Evolutionary conservation across 2,113 vertebrate species (phyloP).

Genomic region (Tylochromis polylepis): DNA sequence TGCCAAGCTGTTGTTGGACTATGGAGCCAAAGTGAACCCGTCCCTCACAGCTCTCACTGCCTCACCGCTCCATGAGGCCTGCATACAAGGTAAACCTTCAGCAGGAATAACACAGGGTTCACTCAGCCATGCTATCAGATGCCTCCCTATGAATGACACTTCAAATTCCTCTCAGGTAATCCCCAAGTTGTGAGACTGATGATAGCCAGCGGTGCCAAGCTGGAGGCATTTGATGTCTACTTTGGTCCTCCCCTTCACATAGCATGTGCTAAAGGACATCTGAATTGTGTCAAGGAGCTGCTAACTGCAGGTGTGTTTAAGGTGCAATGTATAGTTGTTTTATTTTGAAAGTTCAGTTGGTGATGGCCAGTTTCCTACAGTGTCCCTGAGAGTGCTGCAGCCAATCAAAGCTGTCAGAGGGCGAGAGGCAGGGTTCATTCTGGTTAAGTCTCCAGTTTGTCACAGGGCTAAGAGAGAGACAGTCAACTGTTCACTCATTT

Average conservation of each 20-base stretch:
- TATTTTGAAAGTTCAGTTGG: neutral
- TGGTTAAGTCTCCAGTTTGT: neutral
- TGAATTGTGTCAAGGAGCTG: constrained; percentile 80
- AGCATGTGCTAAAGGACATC: constrained; percentile 81
- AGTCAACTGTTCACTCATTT: neutral
- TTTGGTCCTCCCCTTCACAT: constrained; percentile 87
- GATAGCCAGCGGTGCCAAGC: constrained; percentile 78
- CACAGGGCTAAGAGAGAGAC: neutral
- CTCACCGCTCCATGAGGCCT: constrained; percentile 88
- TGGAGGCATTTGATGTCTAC: constrained; percentile 87
- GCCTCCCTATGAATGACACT: neutral
- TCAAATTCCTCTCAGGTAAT: constrained; percentile 69
- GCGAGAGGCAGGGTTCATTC: neutral
- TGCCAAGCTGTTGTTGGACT: constrained; percentile 77
- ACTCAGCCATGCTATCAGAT: fast-evolving
- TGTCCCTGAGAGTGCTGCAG: neutral
- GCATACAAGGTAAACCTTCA: constrained; percentile 80
- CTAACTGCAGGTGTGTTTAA: constrained; percentile 79
- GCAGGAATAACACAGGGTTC: neutral
- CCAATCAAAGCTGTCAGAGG: neutral
- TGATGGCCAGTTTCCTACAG: neutral
- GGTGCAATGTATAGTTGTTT: neutral
- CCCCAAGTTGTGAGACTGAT: constrained; percentile 80
- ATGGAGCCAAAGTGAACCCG: constrained; percentile 86
- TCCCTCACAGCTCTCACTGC: constrained; percentile 78